phyloP scores from a whole-genome alignment of 2,888 invertebrate species.

The Sycophila texana region DNA sequence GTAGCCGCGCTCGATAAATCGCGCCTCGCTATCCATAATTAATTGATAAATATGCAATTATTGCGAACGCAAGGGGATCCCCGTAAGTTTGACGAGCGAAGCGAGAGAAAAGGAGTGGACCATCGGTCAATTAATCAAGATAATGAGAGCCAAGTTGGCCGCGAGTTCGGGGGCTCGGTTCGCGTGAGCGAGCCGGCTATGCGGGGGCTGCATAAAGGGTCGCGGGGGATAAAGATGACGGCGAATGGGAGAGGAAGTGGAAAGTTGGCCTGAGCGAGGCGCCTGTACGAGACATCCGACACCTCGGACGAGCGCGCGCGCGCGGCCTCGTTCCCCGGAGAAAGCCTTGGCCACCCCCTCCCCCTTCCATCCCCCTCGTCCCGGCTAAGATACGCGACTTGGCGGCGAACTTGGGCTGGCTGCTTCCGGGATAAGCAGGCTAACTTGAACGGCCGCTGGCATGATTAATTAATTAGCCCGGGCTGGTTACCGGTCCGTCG shows the following conservation, averaged over 20 bases:
- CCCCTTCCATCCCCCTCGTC: no score
- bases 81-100: conserved; percentile 38
- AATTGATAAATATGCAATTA: conserved; percentile 57
- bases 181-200: no score
- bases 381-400: conserved; percentile 73
- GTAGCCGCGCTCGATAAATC: conserved; percentile 21
- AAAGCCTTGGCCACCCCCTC: no score
- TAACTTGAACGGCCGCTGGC: conserved; percentile 69
- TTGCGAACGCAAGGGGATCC: conserved; percentile 6
- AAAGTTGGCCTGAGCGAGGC: conserved; percentile 60
- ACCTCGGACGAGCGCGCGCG: conserved; percentile 67
- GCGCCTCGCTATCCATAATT: conserved; percentile 42
- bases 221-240: conserved; percentile 46
- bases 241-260: conserved; percentile 40
- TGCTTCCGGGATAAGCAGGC: conserved; percentile 58
- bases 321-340: background rate
- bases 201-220: conserved; percentile 57
- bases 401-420: conserved; percentile 63
- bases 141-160: conserved; percentile 73
- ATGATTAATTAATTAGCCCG: conserved; percentile 75
- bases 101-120: conserved; percentile 62
- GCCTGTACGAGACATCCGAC: conserved; percentile 74
- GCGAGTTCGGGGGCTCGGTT: conserved; percentile 56
- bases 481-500: conserved; percentile 66
- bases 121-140: conserved; percentile 76